Evolutionary conservation across 1,140 invertebrate species (phyloP).

Genomic region (Belonocnema kinseyi): DNA sequence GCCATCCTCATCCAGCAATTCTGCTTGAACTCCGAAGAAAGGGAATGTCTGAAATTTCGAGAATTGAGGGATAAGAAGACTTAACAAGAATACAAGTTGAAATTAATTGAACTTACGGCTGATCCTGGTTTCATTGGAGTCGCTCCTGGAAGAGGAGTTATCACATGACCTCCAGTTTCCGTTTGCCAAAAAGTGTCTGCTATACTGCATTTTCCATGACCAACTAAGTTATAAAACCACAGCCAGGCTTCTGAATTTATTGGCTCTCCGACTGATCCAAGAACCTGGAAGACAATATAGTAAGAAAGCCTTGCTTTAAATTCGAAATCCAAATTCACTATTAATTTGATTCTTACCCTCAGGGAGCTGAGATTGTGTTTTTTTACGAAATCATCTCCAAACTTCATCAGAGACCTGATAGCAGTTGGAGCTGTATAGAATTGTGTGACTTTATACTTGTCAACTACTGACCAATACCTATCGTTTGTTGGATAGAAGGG

Average conservation of each 20-base stretch:
- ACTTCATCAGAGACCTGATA: constrained; percentile 97
- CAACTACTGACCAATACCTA: constrained; percentile 93
- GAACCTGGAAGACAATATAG: constrained; percentile 79
- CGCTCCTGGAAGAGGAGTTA: constrained; percentile 95
- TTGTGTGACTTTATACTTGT: constrained; percentile 96
- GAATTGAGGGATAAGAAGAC: background rate
- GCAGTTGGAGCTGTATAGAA: constrained; percentile 99
- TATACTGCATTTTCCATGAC: constrained; percentile 89
- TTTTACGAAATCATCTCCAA: constrained; percentile 85
- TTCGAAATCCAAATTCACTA: background rate
- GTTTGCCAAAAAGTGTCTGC: constrained; percentile 99
- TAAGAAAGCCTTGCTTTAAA: constrained; percentile 28
- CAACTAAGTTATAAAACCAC: constrained; percentile 95
- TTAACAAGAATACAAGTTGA: background rate
- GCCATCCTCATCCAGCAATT: constrained; percentile 91
- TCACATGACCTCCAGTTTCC: constrained; percentile 96
- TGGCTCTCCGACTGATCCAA: constrained; percentile 97
- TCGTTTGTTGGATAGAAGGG: constrained; percentile 93
- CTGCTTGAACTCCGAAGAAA: constrained; percentile 96
- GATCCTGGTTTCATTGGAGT: constrained; percentile 98
- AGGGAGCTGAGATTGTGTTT: constrained; percentile 78
- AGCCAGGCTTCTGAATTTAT: constrained; percentile 99
- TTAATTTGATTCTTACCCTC: constrained; percentile 64
- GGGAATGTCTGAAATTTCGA: constrained; percentile 88
- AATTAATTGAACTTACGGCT: constrained; percentile 83